Percentiles rank a stretch among this genome's conserved stretches.
These are phyloP conservation scores for Crotalus tigris DNA, from an alignment of 2,113 vertebrate species.

Conservation along the genomic window DNA sequence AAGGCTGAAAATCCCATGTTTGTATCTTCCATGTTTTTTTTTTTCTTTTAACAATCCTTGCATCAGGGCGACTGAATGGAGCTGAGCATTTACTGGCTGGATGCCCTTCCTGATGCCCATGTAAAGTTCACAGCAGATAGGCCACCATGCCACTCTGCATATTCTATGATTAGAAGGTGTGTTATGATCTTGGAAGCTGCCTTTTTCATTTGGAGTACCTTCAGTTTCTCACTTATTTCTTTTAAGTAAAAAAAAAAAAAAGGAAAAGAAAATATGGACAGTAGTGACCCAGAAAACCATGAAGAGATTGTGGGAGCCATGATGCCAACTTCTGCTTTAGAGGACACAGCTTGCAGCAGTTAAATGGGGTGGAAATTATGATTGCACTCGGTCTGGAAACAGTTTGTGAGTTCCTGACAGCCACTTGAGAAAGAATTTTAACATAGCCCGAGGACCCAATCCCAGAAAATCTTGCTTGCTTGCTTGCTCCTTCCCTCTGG, in stretches of 20 bases:
- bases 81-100: no score
- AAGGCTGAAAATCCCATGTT: neutral
- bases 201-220: neutral
- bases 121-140: no score
- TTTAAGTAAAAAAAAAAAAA: no score
- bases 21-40: neutral
- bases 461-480: neutral
- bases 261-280: no score
- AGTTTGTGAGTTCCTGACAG: neutral
- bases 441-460: neutral
- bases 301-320: neutral
- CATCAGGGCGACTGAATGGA: no score
- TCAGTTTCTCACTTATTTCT: no score
- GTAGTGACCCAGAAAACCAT: no score
- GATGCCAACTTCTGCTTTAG: neutral
- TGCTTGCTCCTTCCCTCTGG: neutral
- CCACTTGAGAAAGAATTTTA: neutral
- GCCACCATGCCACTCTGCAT: no score
- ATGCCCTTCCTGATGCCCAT: no score
- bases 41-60: no score
- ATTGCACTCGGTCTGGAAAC: neutral
- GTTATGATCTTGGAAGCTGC: neutral
- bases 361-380: neutral
- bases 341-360: neutral
- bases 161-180: neutral